Evolutionary conservation across 2,113 vertebrate species (phyloP), one percentile per base, ranked within the genome.

Genomic region (Pimephales promelas): DNA sequence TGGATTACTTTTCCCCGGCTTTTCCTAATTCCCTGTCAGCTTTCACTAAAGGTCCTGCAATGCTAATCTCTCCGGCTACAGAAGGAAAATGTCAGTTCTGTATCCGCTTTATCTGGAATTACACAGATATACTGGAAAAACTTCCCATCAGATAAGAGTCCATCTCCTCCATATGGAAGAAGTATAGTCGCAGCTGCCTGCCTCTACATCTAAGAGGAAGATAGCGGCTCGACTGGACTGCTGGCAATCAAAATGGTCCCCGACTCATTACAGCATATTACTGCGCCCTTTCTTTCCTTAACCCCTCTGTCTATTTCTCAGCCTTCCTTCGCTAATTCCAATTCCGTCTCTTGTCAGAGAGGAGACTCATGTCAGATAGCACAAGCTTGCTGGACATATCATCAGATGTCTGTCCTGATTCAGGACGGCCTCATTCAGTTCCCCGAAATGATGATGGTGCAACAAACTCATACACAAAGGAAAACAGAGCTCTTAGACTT

Each of bases 321-420:
- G 45, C 36, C 77, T 20, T 26, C 22, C 66, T 68, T 76, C n/a
- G 66, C 78, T 81, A 77, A 86, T 73, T 78, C 86, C 79, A 57
- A 28, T 82, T 77, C 70, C 11, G 24, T 79, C 78, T 73, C 54
- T 82, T 86, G 73, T 84, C 85, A 87, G 93, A 94, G 93, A 92
- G 94, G 93, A 94, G 94, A 91, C 95, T 96, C 95, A 92, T 86
- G 94, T 94, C 92, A 91, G 94, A 95, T 96, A 96, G 95, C 94
- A 93, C 94, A 94, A 95, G 83, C 94, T 95, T 93, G 93, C 94
- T 94, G 94, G 93, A 93, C 94, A 92, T 94, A 94, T 94, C 93
- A 95, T 96, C 95, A 95, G 95, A 95, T 94, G 92, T 91, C 92
- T 92, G 57, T 92, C 92, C 93, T 92, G 91, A 93, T 95, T 96